Evolutionary conservation across 2,888 invertebrate genomes (phyloP).

Genomic region (Strigamia maritima): DNA sequence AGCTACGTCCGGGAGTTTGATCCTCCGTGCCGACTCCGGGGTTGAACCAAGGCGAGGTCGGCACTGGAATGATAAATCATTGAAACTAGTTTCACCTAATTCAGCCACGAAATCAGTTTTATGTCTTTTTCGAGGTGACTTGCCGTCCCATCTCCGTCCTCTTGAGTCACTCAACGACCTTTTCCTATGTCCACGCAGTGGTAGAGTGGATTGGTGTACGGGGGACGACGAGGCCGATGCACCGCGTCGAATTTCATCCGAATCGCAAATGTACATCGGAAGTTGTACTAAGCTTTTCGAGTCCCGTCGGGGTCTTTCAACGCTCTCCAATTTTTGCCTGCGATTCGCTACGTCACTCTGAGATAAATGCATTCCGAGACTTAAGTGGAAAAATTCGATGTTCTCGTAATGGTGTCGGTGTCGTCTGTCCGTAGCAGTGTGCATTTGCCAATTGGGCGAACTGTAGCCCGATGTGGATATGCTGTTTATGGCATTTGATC

Average conservation of each 20-base stretch:
- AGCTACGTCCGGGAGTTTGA: neutral
- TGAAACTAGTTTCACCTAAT: neutral
- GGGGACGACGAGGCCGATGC: neutral
- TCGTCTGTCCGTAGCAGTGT: neutral
- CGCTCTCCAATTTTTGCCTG: neutral
- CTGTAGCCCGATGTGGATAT: constrained; percentile 37
- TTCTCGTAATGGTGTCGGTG: neutral
- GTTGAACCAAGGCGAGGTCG: neutral
- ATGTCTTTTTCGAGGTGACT: constrained; percentile 4
- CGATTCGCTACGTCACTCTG: neutral
- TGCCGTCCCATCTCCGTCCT: neutral
- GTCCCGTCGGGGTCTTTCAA: neutral
- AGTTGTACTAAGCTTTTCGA: constrained; percentile 7
- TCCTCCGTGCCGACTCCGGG: neutral
- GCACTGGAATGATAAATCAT: neutral
- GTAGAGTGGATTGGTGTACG: neutral
- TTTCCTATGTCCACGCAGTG: constrained; percentile 12
- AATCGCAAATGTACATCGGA: neutral
- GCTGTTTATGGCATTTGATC: neutral
- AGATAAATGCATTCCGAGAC: neutral
- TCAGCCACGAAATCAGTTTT: neutral
- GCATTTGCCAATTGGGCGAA: constrained; percentile 31
- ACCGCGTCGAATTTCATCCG: neutral
- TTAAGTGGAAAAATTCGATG: neutral
- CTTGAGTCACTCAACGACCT: neutral